phyloP scores from a whole-genome alignment of 2,113 vertebrate species.

The Mystacornis crossleyi region DNA sequence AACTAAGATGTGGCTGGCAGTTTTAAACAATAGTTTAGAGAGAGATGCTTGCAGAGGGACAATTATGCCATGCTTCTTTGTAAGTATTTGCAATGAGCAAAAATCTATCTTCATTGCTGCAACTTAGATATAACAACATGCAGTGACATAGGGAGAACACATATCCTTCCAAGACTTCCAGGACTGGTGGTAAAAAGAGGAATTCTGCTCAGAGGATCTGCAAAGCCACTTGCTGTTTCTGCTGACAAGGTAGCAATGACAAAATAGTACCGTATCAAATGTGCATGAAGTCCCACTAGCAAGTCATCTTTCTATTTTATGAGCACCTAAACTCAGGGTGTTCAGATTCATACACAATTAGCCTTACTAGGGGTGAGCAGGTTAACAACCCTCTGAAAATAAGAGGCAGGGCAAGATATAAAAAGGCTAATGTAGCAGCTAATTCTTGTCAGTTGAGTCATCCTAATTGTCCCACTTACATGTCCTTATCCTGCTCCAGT shows the following conservation, averaged over 20 bases:
- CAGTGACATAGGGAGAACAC: background rate
- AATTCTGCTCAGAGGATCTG: background rate
- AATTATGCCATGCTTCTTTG: background rate
- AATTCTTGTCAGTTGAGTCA: slow-evolving; percentile 7
- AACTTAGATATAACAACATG: background rate
- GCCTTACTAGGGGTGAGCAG: background rate
- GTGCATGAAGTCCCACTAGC: background rate
- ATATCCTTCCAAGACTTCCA: background rate
- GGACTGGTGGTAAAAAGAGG: background rate
- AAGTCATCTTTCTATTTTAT: background rate
- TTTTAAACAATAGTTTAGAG: slow-evolving; percentile 49
- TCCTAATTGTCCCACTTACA: background rate
- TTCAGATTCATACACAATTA: background rate
- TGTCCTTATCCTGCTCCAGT: background rate
- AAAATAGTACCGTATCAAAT: background rate
- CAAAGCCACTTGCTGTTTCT: background rate
- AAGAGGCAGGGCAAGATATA: background rate
- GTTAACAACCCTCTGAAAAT: slow-evolving; percentile 13
- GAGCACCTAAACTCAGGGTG: background rate
- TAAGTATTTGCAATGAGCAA: background rate
- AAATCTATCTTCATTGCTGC: background rate
- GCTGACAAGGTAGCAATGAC: background rate
- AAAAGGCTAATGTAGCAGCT: slow-evolving; percentile 1
- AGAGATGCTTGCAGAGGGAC: slow-evolving; percentile 24
- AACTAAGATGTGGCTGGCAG: slow-evolving; percentile 41